phyloP scores from a whole-genome alignment of 2,113 vertebrate genomes.

The Nothoprocta pentlandii region DNA sequence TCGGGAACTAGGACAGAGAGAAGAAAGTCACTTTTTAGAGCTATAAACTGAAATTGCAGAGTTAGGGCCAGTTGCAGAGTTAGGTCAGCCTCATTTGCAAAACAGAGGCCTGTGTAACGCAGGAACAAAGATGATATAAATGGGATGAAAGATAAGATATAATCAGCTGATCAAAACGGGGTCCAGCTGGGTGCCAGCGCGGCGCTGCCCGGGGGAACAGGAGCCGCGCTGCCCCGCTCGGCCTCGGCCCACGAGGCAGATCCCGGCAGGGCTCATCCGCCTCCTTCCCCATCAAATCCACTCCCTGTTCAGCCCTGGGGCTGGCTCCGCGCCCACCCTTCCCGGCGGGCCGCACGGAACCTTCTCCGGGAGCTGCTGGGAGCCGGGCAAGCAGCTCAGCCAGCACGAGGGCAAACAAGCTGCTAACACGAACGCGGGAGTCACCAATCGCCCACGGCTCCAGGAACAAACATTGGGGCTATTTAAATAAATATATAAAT shows the following conservation, averaged over 20 bases:
- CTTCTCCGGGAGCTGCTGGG: neutral
- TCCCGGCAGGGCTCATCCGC: neutral
- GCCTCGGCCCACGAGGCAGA: neutral
- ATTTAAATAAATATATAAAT: neutral
- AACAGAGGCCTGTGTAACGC: neutral
- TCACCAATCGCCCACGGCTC: conserved; percentile 29
- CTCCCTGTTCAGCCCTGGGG: neutral
- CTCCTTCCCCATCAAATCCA: neutral
- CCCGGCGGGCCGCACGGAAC: neutral
- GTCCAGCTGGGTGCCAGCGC: neutral
- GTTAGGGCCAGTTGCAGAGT: neutral
- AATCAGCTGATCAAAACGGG: neutral
- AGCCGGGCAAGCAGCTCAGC: fast-evolving
- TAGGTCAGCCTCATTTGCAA: neutral
- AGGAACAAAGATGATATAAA: neutral
- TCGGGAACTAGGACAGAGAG: neutral
- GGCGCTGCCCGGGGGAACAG: neutral
- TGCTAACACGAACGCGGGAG: conserved; percentile 11
- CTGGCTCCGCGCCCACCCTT: neutral
- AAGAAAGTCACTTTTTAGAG: neutral
- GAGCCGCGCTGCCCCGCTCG: neutral
- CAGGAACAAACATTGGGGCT: conserved; percentile 13
- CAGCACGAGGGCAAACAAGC: neutral
- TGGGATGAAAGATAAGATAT: neutral
- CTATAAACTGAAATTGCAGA: neutral